A percentile compares a stretch with the other conserved stretches of the same genome.
Conservation (phyloP, 2,113 vertebrate species). For the Talpa occidentalis region DNA sequence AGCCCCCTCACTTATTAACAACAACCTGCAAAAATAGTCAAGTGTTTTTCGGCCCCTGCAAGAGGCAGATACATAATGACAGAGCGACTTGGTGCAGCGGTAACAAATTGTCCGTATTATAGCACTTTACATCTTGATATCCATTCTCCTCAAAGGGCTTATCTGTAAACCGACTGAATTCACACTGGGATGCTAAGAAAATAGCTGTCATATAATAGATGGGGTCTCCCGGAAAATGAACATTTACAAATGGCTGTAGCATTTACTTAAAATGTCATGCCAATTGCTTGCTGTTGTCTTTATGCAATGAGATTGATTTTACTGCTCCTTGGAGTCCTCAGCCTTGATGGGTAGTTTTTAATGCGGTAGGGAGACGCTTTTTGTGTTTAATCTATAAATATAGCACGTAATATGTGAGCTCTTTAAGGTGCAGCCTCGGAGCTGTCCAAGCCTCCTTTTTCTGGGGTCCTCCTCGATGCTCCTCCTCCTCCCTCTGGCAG, state of each 20-base stretch:
- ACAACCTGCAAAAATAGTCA: neutral
- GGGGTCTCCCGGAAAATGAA: conserved; percentile 79
- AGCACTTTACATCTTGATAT: conserved; percentile 84
- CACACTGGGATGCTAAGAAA: conserved; percentile 83
- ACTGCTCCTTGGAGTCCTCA: conserved; percentile 77
- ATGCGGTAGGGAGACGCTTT: conserved; percentile 74
- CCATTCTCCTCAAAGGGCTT: conserved; percentile 80
- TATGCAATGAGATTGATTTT: conserved; percentile 85
- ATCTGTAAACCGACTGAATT: conserved; percentile 83
- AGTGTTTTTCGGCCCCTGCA: neutral
- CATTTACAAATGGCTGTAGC: conserved; percentile 86
- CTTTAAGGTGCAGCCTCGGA: conserved; percentile 37
- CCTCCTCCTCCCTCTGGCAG: neutral
- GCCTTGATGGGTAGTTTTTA: conserved; percentile 83
- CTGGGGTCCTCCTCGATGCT: neutral
- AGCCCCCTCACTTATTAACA: neutral
- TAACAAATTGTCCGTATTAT: conserved; percentile 83
- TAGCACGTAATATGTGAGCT: neutral
- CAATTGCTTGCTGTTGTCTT: conserved; percentile 83
- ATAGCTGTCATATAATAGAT: conserved; percentile 85
- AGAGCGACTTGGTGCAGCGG: conserved; percentile 43
- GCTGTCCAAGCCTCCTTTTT: neutral
- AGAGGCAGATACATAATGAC: conserved; percentile 67
- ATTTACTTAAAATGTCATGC: conserved; percentile 87
- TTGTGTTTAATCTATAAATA: conserved; percentile 78